These are phyloP conservation scores for Sceloporus undulatus DNA, from an alignment of 2,113 vertebrate species.

Conservation along the genomic window DNA sequence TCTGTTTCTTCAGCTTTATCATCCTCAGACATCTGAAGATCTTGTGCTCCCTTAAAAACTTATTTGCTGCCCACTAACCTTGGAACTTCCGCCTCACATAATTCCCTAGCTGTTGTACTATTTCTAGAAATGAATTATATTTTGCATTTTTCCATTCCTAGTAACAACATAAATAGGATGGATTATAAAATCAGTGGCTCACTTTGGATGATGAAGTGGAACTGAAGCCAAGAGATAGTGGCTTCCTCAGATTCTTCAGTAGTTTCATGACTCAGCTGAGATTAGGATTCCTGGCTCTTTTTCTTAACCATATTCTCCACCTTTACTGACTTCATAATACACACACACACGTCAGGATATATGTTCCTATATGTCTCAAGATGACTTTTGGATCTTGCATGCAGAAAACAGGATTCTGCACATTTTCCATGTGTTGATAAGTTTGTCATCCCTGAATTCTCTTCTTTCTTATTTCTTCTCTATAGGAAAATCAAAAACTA, in stretches of 20 bases:
- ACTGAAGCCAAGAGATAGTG: not conserved
- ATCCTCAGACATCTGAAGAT: no score
- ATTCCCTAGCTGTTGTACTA: no score
- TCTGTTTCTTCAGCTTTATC: no score
- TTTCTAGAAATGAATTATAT: not conserved
- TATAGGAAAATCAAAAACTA: constrained; percentile 92
- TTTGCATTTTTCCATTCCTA: not conserved
- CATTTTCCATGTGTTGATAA: not conserved
- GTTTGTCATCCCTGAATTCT: accelerated
- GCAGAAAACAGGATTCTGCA: not conserved
- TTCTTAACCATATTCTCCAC: not conserved
- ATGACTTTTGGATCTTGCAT: not conserved
- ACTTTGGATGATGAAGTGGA: not conserved
- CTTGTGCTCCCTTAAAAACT: no score
- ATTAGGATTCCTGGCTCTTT: not conserved
- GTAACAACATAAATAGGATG: not conserved
- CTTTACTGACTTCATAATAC: not conserved
- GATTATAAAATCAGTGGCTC: not conserved
- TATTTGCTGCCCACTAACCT: no score
- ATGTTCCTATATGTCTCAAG: not conserved
- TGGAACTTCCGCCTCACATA: no score
- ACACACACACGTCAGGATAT: not conserved
- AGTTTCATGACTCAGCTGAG: not conserved
- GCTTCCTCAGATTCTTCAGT: not conserved
- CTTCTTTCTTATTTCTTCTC: constrained; percentile 19